phyloP scores from a whole-genome alignment of 2,113 vertebrate species.

The Ceuthmochares aereus region DNA sequence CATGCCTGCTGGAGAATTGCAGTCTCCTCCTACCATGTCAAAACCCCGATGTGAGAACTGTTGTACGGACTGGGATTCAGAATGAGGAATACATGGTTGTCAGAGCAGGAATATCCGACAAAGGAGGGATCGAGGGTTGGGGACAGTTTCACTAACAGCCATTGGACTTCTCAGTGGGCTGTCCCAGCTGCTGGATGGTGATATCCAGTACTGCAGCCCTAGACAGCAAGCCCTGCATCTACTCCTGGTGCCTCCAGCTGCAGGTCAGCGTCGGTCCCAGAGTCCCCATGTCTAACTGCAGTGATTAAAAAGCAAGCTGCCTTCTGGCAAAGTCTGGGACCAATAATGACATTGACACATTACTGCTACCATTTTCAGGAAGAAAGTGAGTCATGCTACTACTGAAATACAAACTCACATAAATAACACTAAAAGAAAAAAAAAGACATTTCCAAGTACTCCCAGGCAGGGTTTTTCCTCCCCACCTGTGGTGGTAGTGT shows the following conservation, averaged over 20 bases:
- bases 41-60: not conserved
- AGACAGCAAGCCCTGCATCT: not conserved
- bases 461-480: not conserved
- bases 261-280: not conserved
- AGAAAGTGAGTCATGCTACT: not conserved
- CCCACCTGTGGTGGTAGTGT: not conserved
- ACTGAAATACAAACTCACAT: not conserved
- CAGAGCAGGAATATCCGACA: not conserved
- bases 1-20: not conserved
- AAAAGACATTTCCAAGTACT: not conserved
- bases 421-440: not conserved
- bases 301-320: not conserved
- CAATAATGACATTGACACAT: not conserved
- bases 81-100: accelerated
- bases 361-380: not conserved
- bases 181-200: not conserved
- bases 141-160: not conserved
- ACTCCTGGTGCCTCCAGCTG: not conserved
- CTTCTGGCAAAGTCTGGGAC: not conserved
- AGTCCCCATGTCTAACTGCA: not conserved
- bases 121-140: not conserved
- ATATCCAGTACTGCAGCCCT: not conserved
- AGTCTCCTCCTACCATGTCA: not conserved
- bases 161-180: not conserved
- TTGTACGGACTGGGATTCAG: not conserved